phyloP scores from a whole-genome alignment of 2,797 vertebrate species.

The Diplodus puntazzo region DNA sequence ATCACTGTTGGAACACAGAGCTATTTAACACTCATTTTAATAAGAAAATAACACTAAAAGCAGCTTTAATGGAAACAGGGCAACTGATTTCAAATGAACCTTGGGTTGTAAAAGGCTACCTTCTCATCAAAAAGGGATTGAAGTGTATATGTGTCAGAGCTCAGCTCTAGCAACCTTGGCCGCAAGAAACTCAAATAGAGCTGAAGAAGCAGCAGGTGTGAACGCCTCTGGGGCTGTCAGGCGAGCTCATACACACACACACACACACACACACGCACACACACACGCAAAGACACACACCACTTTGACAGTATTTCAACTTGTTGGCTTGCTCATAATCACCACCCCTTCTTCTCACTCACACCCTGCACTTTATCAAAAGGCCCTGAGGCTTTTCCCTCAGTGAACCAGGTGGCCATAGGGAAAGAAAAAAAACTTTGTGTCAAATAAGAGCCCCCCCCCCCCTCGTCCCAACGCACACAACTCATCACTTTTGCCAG shows the following conservation, averaged over 20 bases:
- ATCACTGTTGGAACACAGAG: too few relatives aligned
- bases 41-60: too few relatives aligned
- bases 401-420: constrained; percentile 74
- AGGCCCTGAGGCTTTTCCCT: constrained; percentile 50
- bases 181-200: constrained; percentile 60
- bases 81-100: constrained; percentile 3
- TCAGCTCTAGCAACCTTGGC: constrained; percentile 52
- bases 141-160: constrained; percentile 62
- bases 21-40: too few relatives aligned
- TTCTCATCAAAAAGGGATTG: constrained; percentile 80
- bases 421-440: constrained; percentile 50
- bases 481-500: constrained; percentile 77
- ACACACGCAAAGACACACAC: constrained; percentile 34
- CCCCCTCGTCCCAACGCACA: constrained; percentile 45
- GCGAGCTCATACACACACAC: constrained; percentile 21
- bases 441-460: constrained; percentile 57
- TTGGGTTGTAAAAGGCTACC: constrained; percentile 51
- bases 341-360: constrained; percentile 60
- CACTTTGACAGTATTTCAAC: constrained; percentile 61
- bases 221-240: constrained; percentile 65
- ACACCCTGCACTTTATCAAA: constrained; percentile 70
- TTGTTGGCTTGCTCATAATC: constrained; percentile 61
- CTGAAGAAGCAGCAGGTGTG: constrained; percentile 76
- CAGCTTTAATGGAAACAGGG: too few relatives aligned
- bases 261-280: background rate